Evolutionary conservation across 2,113 vertebrate species (phyloP), one percentile per base, ranked within the genome.

Genomic region (Alexandromys fortis): DNA sequence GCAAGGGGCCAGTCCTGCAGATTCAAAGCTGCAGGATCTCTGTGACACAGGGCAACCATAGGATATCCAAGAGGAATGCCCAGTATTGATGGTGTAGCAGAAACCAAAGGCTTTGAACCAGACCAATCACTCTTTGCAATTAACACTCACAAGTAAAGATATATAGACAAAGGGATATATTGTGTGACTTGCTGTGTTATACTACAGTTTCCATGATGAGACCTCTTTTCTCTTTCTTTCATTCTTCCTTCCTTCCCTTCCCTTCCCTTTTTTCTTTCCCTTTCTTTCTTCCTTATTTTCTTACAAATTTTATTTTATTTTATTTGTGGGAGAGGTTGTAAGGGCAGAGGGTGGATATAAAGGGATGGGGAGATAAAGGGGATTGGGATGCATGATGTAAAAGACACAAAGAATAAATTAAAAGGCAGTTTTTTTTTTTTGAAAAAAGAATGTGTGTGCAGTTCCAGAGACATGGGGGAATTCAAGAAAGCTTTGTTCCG

Each of bases 191-290:
- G 4, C 70, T 73, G 35, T 38, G 35, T 72, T n/a, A 21, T 17
- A 72, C 17, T 72, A 21, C 19, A 72, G 70, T 16, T 72, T 72
- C 35, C 70, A 72, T 1, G 33, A 19, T 70, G 14, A 70, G 33
- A 70, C 35, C 33, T 33, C 17, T 17, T 70, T 16, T 70, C 33
- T 17, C 35, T 72, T n/a, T 8, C 35, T 72, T 19, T 8, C 5
- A 2, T 35, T 7, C 3, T n/a, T 33, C 35, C 16, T 8, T n/a
- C 14, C 7, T 21, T 17, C 9, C 35, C n/a, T 55, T n/a, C 1
- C 17, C n/a, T 67, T 4, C 14, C 52, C 3, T 67, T 3, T 67
- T 4, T 67, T 10, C 28, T 10, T 65, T 55, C 55, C 8, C 33
- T 70, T 33, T 19, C 35, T 72, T n/a, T 19, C 17, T 22, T 22